A percentile compares a stretch with the other conserved stretches of the same genome.
Evolutionary conservation across 2,797 vertebrate genomes (phyloP).

Genomic region (Euphonia xanthogaster): DNA sequence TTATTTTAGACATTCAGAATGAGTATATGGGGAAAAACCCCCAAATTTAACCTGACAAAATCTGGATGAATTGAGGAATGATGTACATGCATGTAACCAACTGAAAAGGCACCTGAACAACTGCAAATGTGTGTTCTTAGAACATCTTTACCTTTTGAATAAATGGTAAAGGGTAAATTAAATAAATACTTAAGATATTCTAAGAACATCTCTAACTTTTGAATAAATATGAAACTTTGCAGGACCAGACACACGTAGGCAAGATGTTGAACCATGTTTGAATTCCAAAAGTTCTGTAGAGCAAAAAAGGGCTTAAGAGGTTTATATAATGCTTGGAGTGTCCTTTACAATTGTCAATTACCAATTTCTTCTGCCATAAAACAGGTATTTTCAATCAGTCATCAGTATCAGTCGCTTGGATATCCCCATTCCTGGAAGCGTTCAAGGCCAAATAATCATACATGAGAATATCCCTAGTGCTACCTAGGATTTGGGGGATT

Average conservation of each 20-base stretch:
- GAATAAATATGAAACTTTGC: not conserved
- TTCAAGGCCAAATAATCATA: not conserved
- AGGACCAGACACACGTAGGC: accelerated
- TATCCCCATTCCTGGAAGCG: too few relatives aligned
- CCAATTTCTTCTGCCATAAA: not conserved
- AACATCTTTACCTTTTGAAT: not conserved
- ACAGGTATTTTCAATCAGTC: not conserved
- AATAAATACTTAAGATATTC: not conserved
- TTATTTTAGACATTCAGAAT: not conserved
- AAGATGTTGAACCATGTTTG: not conserved
- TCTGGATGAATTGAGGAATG: not conserved
- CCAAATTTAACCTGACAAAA: not conserved
- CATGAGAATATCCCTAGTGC: not conserved
- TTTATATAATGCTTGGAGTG: not conserved
- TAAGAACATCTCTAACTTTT: not conserved
- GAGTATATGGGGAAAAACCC: accelerated
- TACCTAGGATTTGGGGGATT: not conserved
- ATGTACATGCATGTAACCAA: not conserved
- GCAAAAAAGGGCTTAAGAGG: not conserved
- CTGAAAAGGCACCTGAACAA: not conserved
- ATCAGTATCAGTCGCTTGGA: not conserved
- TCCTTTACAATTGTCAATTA: not conserved
- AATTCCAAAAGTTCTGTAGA: not conserved
- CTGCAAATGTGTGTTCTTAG: not conserved
- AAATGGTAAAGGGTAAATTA: not conserved